Evolutionary conservation across 2,113 vertebrate genomes (phyloP).

Genomic region (Phaetusa simplex): DNA sequence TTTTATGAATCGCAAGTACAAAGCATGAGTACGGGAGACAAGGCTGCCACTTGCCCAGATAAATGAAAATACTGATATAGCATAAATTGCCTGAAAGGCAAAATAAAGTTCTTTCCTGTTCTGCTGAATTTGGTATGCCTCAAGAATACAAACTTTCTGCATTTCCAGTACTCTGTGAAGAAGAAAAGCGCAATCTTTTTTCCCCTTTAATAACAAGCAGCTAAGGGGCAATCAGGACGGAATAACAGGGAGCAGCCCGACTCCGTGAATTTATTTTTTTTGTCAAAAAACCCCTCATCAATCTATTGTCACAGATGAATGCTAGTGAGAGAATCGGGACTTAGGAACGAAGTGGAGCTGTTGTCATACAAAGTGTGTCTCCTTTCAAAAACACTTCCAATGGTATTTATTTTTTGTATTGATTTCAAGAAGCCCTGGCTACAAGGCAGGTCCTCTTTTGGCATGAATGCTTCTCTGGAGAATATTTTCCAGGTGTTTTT

Average conservation of each 20-base stretch:
- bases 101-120: background rate
- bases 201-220: background rate
- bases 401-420: background rate
- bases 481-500: background rate
- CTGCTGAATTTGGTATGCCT: background rate
- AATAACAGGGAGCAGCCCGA: background rate
- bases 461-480: background rate
- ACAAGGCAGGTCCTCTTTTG: background rate
- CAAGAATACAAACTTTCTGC: background rate
- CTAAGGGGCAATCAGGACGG: background rate
- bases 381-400: background rate
- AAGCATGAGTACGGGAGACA: background rate
- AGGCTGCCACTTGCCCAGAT: background rate
- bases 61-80: background rate
- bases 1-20: background rate
- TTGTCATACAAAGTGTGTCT: background rate
- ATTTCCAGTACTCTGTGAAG: background rate
- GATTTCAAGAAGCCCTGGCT: background rate
- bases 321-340: background rate
- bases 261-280: background rate
- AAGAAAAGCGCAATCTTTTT: background rate
- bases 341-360: background rate
- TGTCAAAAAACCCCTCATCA: background rate
- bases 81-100: background rate
- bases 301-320: background rate